Base-by-base conservation (phyloP, 2,888 invertebrate species). In the Andricus curvator region DNA sequence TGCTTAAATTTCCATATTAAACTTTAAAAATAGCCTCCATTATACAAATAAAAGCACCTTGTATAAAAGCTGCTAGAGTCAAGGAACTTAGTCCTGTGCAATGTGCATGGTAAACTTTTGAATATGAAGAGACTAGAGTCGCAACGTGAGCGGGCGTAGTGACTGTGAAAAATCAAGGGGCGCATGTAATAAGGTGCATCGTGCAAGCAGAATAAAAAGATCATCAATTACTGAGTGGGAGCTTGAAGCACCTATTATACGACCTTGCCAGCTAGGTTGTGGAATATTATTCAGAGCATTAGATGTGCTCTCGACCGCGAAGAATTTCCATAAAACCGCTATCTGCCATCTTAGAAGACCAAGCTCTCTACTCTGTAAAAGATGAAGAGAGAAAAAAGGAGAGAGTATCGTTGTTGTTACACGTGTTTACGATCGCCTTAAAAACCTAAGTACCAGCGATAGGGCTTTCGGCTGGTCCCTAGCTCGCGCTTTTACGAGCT, bases 211-310 rank as follows among this genome's bases (percentile, higher is more conserved):
- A 89, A 90, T 90, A 74, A 74, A 74, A 90, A 89, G 89, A 89
- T 89, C 90, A 90, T 90, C 90, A 90, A 90, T 90, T 90, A 90
- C 85, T 84, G 83, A 80, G 65, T 77, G 20, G 77, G 20, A 41
- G 41, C 25, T 48, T 41, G 41, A 77, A 65, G 77, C 60, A 83
- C 80, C 83, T 84, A 85, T 84, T 68, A 86, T 84, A 83, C 79
- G 84, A 80, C 80, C 84, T 81, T 82, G 85, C 85, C 82, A 83
- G 85, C 87, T 83, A 86, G 88, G 86, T 90, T 88, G 89, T 89
- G 88, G 89, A 89, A 90, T 90, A 90, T 90, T 90, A 90, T 90
- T 90, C 90, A 90, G 90, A 88, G 89, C 90, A 90, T 90, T 90
- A 90, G 89, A 87, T 87, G 88, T 88, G 84, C 89, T 88, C 89